Conservation (phyloP, 2,113 vertebrate genomes). For the Isurus oxyrinchus region DNA sequence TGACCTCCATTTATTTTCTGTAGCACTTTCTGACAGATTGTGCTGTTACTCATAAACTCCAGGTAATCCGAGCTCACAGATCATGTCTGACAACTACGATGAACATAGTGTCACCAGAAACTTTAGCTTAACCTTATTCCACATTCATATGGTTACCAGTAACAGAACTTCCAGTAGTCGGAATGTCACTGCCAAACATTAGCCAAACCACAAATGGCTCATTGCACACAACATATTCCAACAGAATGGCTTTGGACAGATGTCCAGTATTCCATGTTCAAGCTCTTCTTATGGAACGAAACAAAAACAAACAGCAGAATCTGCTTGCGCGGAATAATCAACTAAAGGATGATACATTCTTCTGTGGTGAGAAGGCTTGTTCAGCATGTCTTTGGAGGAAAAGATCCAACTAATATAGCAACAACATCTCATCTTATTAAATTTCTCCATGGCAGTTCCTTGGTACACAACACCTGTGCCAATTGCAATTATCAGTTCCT, state of each 20-base stretch:
- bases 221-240: neutral
- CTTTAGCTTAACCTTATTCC: neutral
- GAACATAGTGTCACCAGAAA: neutral
- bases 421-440: neutral
- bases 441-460: neutral
- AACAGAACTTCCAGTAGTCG: neutral
- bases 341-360: neutral
- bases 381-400: neutral
- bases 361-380: neutral
- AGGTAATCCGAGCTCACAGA: neutral
- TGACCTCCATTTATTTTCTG: neutral
- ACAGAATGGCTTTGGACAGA: neutral
- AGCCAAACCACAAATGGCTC: neutral
- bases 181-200: neutral
- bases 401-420: no score
- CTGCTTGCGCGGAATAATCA: neutral
- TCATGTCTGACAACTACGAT: neutral
- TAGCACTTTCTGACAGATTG: neutral
- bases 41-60: neutral
- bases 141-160: neutral
- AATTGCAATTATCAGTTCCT: neutral
- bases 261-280: neutral
- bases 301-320: neutral
- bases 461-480: neutral
- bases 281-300: neutral